Evolutionary conservation across 1,140 invertebrate genomes (phyloP).

Genomic region (Eubasilissa regina): DNA sequence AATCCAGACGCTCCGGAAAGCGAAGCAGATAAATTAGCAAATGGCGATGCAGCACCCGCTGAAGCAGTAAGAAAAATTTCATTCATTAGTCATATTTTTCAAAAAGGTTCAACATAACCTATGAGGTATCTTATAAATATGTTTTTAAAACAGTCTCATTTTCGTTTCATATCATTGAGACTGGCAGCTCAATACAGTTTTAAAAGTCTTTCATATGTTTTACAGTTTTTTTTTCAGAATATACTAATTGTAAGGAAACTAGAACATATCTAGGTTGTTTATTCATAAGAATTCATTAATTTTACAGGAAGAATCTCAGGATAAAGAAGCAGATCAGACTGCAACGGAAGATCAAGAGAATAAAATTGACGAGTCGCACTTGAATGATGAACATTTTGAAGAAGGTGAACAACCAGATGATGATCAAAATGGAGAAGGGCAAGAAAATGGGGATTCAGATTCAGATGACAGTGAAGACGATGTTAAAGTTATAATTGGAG

Average conservation of each 20-base stretch:
- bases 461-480: conserved; percentile 88
- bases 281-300: not conserved
- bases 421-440: conserved; percentile 74
- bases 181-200: too few species aligned
- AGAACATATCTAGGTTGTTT: not conserved
- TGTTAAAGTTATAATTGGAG: conserved; percentile 88
- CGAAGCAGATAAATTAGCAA: conserved; percentile 28
- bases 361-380: conserved; percentile 69
- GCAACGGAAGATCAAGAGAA: conserved; percentile 64
- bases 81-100: not conserved
- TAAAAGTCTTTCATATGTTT: not conserved
- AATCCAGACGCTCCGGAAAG: conserved; percentile 37
- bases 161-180: too few species aligned
- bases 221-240: not conserved
- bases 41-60: conserved; percentile 36
- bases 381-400: conserved; percentile 70
- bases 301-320: conserved; percentile 22
- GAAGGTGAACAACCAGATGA: conserved; percentile 73
- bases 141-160: too few species aligned
- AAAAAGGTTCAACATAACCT: conserved; percentile 28
- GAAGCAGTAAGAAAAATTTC: conserved; percentile 24
- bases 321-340: conserved; percentile 13
- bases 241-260: not conserved
- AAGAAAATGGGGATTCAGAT: conserved; percentile 79
- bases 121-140: too few species aligned